Evolutionary conservation across 2,797 vertebrate genomes (phyloP), one percentile per base, ranked within the genome.

Genomic region (Clarias laeviceps): DNA sequence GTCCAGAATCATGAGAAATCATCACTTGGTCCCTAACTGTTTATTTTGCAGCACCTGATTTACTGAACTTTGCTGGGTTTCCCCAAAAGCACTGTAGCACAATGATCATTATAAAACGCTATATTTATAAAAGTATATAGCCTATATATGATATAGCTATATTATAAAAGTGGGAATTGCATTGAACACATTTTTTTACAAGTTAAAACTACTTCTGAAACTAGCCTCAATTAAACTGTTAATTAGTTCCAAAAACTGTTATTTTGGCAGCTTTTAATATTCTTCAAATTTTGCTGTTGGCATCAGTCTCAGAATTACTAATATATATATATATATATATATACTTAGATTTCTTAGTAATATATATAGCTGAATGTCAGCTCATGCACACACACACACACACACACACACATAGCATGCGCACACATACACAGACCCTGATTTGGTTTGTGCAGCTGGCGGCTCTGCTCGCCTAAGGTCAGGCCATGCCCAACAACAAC

Each of bases 401-500:
- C 77, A 62, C 57, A 40, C 59, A 62, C 0, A 40, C 40, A 40
- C 40, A 40, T 8, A 40, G 37, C 6, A 5, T 40, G 37, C 1
- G 34, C 77, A 62, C 57, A 62, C 59, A 79, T 24, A 62, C 57
- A 40, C 34, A 40, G 32, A 79, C 59, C 59, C 94, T 98, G 59
- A 97, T 96, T 90, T 5, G 61, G 88, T 86, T 95, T 0, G 94
- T 98, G 87, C 91, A 97, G 93, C 93, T 98, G 81, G 96, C 87
- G 0, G 56, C 81, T 22, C 94, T 97, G 89, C 96, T 97, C 69
- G 69, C 56, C 40, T 84, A 88, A 0, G 95, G 94, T 9, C 88
- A 94, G 90, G 56, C 96, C 91, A 95, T 98, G 91, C 18, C 96
- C 89, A 85, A 97, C 92, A 89, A 97, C 92, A 89, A 95, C 90